These are phyloP conservation scores for Trichomycterus rosablanca DNA, from an alignment of 2,113 vertebrate genomes.

Conservation along the genomic window DNA sequence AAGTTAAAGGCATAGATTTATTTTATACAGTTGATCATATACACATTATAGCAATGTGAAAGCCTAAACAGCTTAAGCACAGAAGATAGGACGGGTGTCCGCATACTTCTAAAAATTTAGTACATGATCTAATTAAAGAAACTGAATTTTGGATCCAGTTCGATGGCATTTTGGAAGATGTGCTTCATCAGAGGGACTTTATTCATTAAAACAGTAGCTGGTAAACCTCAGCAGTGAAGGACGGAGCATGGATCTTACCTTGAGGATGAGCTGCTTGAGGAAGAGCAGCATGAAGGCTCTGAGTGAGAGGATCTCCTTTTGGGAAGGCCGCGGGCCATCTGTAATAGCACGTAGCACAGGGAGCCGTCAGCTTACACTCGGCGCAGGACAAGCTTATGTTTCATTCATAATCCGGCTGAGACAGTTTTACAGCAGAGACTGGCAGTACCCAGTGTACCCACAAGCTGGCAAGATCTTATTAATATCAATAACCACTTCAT, in stretches of 20 bases:
- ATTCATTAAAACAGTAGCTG: no score
- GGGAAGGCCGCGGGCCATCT: constrained; percentile 91
- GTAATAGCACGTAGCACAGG: constrained; percentile 45
- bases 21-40: no score
- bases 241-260: constrained; percentile 79
- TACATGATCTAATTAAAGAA: no score
- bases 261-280: constrained; percentile 94
- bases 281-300: constrained; percentile 96
- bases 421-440: neutral
- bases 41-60: no score
- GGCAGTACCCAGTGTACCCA: constrained; percentile 7
- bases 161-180: no score
- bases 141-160: no score
- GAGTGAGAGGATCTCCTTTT: constrained; percentile 92
- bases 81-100: no score
- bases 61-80: no score
- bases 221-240: no score
- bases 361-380: constrained; percentile 39
- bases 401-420: neutral
- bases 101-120: no score
- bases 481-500: neutral
- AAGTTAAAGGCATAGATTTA: no score
- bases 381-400: constrained; percentile 11
- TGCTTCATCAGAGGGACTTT: no score
- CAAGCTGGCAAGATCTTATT: constrained; percentile 1